Evolutionary conservation across 2,888 invertebrate species (phyloP).

Genomic region (Prenolepis imparis): DNA sequence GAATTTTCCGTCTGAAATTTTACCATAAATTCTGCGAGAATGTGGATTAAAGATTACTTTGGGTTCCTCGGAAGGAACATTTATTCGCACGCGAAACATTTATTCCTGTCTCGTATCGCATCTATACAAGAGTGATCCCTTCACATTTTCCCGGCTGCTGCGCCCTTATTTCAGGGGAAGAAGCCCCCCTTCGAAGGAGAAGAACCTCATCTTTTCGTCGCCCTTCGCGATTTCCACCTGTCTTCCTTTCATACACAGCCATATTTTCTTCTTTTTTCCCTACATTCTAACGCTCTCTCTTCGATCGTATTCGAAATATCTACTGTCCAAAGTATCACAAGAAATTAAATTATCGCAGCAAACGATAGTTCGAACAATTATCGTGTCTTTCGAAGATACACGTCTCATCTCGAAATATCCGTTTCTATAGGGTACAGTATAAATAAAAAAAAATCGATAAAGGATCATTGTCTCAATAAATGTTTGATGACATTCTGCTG

Average conservation of each 20-base stretch:
- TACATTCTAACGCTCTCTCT: neutral
- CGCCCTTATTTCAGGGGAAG: neutral
- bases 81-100: conserved; percentile 2
- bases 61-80: neutral
- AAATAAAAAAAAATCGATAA: no score
- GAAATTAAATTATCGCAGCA: neutral
- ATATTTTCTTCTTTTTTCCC: neutral
- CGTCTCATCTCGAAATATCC: neutral
- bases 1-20: neutral
- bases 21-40: neutral
- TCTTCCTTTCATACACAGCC: neutral
- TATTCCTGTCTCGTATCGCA: neutral
- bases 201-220: neutral
- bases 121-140: neutral
- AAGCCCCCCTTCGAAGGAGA: neutral
- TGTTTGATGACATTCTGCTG: neutral
- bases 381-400: neutral
- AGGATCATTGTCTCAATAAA: conserved; percentile 30
- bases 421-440: neutral
- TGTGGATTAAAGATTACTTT: neutral
- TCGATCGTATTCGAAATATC: neutral
- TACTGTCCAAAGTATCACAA: neutral
- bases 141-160: neutral
- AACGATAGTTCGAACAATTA: neutral
- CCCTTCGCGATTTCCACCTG: neutral